Percentiles rank a stretch among this genome's conserved stretches.
Conservation (phyloP, 2,113 vertebrate genomes). For the Lanius collurio region DNA sequence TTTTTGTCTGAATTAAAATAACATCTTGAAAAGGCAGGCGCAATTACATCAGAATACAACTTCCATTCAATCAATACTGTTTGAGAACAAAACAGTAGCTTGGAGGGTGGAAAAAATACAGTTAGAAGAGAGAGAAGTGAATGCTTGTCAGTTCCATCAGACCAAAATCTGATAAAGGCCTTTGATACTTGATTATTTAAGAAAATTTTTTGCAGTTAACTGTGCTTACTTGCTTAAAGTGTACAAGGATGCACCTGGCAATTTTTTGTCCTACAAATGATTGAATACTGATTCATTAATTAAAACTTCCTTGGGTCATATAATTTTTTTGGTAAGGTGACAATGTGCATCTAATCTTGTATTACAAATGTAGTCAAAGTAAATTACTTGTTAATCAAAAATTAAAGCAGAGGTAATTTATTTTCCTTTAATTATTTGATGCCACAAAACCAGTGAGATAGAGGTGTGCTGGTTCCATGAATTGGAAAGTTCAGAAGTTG, state of each 20-base stretch:
- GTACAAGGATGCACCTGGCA: background rate
- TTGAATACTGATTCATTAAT: background rate
- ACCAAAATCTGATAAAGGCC: background rate
- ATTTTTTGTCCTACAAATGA: background rate
- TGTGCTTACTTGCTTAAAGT: background rate
- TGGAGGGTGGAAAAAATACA: background rate
- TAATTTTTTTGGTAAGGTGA: background rate
- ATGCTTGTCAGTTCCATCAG: background rate
- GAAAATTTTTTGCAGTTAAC: background rate
- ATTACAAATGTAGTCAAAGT: background rate
- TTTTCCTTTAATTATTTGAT: background rate
- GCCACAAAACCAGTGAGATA: background rate
- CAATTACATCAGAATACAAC: background rate
- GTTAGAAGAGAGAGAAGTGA: background rate
- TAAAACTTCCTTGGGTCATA: background rate
- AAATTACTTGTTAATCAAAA: background rate
- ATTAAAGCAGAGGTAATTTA: background rate
- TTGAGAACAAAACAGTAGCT: background rate
- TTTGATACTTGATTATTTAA: background rate
- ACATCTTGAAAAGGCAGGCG: background rate
- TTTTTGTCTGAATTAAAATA: background rate
- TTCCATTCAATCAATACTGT: background rate
- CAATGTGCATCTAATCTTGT: background rate
- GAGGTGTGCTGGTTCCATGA: background rate
- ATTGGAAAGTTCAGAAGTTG: background rate